Evolutionary conservation across 1,140 invertebrate genomes (phyloP).

Genomic region (Drosophila subpulchrella): DNA sequence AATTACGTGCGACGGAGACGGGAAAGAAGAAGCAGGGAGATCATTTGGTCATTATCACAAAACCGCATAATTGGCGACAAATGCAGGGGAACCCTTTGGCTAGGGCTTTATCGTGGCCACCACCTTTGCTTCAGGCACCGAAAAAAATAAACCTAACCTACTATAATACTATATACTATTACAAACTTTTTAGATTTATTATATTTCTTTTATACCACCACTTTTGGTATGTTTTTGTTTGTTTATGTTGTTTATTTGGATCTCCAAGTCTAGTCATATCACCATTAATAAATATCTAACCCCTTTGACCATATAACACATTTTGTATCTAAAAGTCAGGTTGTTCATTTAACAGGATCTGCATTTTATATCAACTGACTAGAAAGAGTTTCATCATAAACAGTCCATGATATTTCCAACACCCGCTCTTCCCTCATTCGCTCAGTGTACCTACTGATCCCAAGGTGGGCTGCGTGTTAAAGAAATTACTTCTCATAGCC

Average conservation of each 20-base stretch:
- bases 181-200: too few species aligned
- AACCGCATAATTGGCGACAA: conserved; percentile 83
- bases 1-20: conserved; percentile 69
- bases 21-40: conserved; percentile 41
- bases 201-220: too few species aligned
- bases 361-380: too few species aligned
- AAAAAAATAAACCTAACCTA: conserved; percentile 17
- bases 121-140: conserved; percentile 25
- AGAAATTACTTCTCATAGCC: conserved; percentile 52
- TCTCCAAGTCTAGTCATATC: too few species aligned
- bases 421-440: background rate
- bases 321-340: too few species aligned
- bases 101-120: conserved; percentile 20
- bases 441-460: conserved; percentile 25
- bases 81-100: conserved; percentile 46
- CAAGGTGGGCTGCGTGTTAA: conserved; percentile 53
- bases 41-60: conserved; percentile 83
- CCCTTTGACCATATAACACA: too few species aligned
- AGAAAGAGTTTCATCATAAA: background rate
- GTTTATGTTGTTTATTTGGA: too few species aligned
- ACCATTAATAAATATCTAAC: too few species aligned
- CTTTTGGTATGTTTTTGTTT: too few species aligned
- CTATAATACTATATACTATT: background rate
- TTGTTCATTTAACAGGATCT: too few species aligned
- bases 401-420: background rate